Percentiles rank a stretch among this genome's conserved stretches.
Evolutionary conservation across 2,888 invertebrate genomes (phyloP).

Genomic region (Harmothoe impar): DNA sequence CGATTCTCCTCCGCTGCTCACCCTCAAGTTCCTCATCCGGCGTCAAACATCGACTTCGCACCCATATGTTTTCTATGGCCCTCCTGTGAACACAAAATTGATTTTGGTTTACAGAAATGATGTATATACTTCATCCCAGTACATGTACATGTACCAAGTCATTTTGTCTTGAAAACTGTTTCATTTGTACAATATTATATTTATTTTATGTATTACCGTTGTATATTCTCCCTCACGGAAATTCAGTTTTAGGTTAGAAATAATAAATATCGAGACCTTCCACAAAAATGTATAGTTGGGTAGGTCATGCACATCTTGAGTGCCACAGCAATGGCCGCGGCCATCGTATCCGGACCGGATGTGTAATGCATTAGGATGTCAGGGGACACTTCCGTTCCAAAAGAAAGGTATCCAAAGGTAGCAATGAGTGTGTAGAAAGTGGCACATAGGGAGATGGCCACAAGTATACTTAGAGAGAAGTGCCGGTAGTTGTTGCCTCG

Average conservation of each 20-base stretch:
- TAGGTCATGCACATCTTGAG: conserved; percentile 85
- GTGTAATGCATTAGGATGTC: conserved; percentile 84
- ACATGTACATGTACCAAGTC: not conserved
- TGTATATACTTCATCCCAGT: not conserved
- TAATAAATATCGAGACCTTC: conserved; percentile 82
- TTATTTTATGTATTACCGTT: no score
- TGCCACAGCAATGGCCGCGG: conserved; percentile 81
- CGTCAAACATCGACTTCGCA: not conserved
- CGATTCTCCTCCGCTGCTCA: not conserved
- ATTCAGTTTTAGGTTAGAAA: no score
- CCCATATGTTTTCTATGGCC: conserved; percentile 31
- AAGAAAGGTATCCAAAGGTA: conserved; percentile 86
- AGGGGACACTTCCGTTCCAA: conserved; percentile 85
- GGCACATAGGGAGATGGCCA: conserved; percentile 84
- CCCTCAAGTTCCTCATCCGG: not conserved
- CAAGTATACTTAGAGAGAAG: conserved; percentile 84
- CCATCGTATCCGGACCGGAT: conserved; percentile 75
- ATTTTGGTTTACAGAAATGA: no score
- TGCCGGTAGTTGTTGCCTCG: conserved; percentile 84
- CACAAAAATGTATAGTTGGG: conserved; percentile 86
- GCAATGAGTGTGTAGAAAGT: conserved; percentile 82
- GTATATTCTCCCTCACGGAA: no score
- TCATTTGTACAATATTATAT: no score
- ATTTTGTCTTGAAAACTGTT: not conserved
- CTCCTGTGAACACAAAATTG: not conserved